These are phyloP conservation scores for Apocrypta bakeri DNA, from an alignment of 1,140 invertebrate genomes.

Conservation along the genomic window DNA sequence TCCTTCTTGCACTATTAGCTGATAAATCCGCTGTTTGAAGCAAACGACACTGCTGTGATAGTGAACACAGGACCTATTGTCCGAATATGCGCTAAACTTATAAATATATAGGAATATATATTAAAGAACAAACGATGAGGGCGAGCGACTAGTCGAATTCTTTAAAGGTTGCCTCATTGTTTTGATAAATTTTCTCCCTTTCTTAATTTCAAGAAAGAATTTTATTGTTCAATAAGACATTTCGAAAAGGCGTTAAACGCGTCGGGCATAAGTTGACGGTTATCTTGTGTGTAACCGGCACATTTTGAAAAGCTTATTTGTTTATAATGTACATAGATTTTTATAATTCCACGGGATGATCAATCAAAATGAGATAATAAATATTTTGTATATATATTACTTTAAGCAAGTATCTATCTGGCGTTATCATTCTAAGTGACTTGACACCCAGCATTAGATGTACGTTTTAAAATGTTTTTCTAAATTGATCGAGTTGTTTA, in stretches of 20 bases:
- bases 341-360: constrained; percentile 47
- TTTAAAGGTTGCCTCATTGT: constrained; percentile 40
- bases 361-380: constrained; percentile 61
- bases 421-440: constrained; percentile 66
- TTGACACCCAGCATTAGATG: constrained; percentile 37
- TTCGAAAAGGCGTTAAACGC: constrained; percentile 12
- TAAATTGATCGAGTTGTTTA: constrained; percentile 11
- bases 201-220: constrained; percentile 24
- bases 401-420: constrained; percentile 64
- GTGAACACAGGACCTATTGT: constrained; percentile 72
- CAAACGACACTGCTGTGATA: constrained; percentile 68
- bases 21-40: constrained; percentile 60
- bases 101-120: constrained; percentile 51
- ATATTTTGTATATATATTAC: constrained; percentile 72
- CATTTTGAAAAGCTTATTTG: constrained; percentile 50
- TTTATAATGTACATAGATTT: constrained; percentile 54
- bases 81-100: constrained; percentile 50
- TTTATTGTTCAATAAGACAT: constrained; percentile 20
- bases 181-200: constrained; percentile 14
- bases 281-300: constrained; percentile 18
- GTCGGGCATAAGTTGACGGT: constrained; percentile 3
- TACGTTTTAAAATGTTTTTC: constrained; percentile 5
- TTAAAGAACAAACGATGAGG: constrained; percentile 43
- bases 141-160: constrained; percentile 48
- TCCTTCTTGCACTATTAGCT: constrained; percentile 59